These are phyloP conservation scores for Chironomus tentans DNA, from an alignment of 2,888 invertebrate species.

Conservation along the genomic window DNA sequence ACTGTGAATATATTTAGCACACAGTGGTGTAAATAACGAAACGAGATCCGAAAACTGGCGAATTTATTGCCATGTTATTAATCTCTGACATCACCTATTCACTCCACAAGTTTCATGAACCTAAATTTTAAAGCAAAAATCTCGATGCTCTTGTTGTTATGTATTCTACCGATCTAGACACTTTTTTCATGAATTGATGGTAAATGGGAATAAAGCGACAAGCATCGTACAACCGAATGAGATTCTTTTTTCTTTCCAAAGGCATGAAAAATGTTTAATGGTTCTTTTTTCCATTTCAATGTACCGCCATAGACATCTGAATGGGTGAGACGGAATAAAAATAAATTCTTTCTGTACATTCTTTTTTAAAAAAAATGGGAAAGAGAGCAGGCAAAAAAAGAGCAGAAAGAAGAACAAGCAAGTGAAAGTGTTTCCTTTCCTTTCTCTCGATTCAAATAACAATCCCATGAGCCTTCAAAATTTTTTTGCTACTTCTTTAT, in stretches of 20 bases:
- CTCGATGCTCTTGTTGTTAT: no score
- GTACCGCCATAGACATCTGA: neutral
- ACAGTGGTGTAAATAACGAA: neutral
- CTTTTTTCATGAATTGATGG: no score
- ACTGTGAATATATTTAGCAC: neutral
- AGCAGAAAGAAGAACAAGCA: neutral
- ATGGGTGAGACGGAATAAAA: no score
- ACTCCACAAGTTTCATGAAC: neutral
- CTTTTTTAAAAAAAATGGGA: no score
- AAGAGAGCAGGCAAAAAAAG: neutral
- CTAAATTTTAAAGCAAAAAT: neutral
- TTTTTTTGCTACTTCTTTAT: neutral
- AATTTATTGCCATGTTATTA: slow-evolving; percentile 27
- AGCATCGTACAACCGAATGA: no score
- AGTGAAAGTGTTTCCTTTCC: neutral
- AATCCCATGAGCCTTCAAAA: slow-evolving; percentile 13
- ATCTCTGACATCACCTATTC: slow-evolving; percentile 24
- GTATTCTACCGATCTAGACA: no score
- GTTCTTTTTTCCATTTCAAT: slow-evolving; percentile 24
- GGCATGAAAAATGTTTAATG: slow-evolving; percentile 8
- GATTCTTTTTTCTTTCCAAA: neutral
- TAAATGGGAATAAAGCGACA: no score
- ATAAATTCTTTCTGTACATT: no score
- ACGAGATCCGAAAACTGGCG: neutral
- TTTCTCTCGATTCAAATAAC: neutral